phyloP scores from a whole-genome alignment of 2,888 invertebrate species.

The Macroteleia sp. region DNA sequence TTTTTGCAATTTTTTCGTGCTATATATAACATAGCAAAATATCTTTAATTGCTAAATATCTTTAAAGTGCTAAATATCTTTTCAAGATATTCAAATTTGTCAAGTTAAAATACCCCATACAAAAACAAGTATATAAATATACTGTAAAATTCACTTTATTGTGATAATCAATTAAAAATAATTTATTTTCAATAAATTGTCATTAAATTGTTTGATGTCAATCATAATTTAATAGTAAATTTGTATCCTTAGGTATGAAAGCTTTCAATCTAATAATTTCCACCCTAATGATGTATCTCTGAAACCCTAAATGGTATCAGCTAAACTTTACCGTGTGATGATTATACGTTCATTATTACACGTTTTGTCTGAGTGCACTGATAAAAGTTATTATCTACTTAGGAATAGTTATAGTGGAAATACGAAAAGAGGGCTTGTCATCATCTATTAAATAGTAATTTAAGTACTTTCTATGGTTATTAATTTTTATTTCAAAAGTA shows the following conservation, averaged over 20 bases:
- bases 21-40: too few relatives aligned
- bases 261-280: conserved; percentile 3
- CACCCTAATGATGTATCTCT: conserved; percentile 1
- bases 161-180: too few relatives aligned
- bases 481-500: too few relatives aligned
- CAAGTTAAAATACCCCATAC: too few relatives aligned
- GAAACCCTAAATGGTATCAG: conserved; percentile 12
- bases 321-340: conserved; percentile 9
- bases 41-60: too few relatives aligned
- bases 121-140: too few relatives aligned
- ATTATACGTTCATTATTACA: background rate
- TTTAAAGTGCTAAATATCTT: too few relatives aligned
- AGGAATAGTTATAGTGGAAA: conserved; percentile 6
- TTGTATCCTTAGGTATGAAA: conserved; percentile 5
- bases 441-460: conserved; percentile 13
- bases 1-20: too few relatives aligned
- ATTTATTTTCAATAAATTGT: too few relatives aligned
- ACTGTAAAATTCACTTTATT: too few relatives aligned
- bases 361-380: conserved; percentile 4
- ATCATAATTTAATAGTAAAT: conserved; percentile 4
- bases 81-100: too few relatives aligned
- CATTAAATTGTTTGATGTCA: conserved; percentile 12
- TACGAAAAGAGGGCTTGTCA: background rate
- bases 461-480: too few relatives aligned
- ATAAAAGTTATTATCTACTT: conserved; percentile 1